Conservation (phyloP, 2,113 vertebrate species). For the Bubo bubo region DNA sequence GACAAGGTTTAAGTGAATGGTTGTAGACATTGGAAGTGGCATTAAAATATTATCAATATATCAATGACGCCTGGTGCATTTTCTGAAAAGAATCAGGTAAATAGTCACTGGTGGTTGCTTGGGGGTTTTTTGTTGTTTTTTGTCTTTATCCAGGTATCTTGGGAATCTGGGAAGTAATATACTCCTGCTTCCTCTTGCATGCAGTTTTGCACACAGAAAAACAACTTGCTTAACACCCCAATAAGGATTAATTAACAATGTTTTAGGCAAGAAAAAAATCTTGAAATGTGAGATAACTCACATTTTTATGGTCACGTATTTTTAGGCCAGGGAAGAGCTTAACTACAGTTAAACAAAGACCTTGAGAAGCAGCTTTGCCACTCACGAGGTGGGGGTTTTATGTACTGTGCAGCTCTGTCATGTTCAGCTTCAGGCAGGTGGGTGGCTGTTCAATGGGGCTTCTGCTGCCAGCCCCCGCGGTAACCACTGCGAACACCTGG, state of each 20-base stretch:
- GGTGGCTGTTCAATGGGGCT: rapidly evolving
- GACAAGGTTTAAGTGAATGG: neutral
- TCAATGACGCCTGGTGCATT: neutral
- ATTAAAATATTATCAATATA: neutral
- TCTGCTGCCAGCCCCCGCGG: neutral
- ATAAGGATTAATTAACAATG: neutral
- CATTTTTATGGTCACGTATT: neutral
- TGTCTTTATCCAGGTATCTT: neutral
- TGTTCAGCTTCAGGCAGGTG: neutral
- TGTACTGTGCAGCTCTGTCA: rapidly evolving
- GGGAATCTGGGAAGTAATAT: neutral
- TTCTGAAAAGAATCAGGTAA: neutral
- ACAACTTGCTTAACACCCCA: neutral
- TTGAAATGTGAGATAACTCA: neutral
- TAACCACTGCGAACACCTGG: neutral
- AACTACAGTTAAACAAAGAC: neutral
- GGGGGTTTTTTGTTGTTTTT: neutral
- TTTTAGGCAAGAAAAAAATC: neutral
- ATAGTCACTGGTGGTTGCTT: neutral
- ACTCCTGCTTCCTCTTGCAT: neutral
- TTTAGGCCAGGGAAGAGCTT: neutral
- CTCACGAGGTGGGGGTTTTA: neutral
- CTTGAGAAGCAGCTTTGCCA: neutral
- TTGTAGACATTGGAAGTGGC: neutral
- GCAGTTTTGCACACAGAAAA: neutral